Conservation (phyloP, 2,113 vertebrate species). For the Ellobius talpinus region DNA sequence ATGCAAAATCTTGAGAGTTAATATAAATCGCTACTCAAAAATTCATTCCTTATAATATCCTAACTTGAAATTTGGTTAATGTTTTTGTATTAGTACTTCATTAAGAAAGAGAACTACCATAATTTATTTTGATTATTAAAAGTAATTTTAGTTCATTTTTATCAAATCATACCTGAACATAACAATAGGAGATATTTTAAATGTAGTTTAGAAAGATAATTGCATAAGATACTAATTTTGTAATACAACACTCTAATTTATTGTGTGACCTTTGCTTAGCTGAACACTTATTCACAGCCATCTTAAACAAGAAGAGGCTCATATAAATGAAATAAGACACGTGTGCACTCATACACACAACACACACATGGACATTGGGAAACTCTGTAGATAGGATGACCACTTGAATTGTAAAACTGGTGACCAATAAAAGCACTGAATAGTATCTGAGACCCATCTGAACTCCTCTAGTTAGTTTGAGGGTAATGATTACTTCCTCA, state of each 20-base stretch:
- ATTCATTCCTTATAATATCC: background rate
- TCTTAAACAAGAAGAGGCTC: background rate
- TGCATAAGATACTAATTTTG: background rate
- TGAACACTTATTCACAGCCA: accelerated
- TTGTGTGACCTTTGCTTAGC: background rate
- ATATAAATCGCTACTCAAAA: background rate
- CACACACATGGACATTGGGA: background rate
- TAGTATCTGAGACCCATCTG: background rate
- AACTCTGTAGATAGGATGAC: background rate
- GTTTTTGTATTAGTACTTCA: background rate
- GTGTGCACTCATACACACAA: no score
- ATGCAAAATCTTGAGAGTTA: background rate
- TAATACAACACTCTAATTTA: background rate
- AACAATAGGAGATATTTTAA: background rate
- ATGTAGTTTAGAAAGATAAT: background rate
- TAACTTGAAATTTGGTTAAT: background rate
- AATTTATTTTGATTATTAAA: background rate
- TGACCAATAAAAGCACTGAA: background rate
- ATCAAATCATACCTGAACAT: background rate
- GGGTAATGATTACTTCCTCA: background rate
- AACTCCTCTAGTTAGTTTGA: accelerated
- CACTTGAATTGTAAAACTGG: background rate
- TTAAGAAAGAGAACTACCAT: background rate
- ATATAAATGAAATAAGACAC: background rate
- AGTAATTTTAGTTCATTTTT: background rate